These are phyloP conservation scores for Ia io DNA, from an alignment of 2,113 vertebrate species.

Conservation along the genomic window DNA sequence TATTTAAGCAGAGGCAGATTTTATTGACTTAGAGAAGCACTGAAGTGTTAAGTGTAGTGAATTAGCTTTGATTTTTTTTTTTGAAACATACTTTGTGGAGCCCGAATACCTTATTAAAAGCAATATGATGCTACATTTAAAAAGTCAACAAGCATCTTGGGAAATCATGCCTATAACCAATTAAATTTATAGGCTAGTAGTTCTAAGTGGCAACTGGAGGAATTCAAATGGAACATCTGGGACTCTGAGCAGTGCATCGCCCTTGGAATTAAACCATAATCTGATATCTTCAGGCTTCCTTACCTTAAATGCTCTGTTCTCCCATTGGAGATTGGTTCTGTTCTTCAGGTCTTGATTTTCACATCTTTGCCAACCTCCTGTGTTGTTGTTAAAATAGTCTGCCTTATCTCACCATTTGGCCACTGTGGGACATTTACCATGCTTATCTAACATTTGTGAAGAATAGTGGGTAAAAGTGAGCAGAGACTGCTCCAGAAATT, in stretches of 20 bases:
- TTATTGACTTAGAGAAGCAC: conserved; percentile 39
- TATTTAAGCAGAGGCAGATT: not conserved
- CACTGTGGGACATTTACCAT: not conserved
- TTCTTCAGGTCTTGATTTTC: conserved; percentile 13
- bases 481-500: not conserved
- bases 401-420: not conserved
- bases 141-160: conserved; percentile 59
- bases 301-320: not conserved
- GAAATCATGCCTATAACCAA: conserved; percentile 57
- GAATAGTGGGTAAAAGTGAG: not conserved
- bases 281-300: not conserved
- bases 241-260: conserved; percentile 31
- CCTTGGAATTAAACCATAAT: conserved; percentile 8
- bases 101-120: conserved; percentile 57
- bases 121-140: conserved; percentile 34
- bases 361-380: not conserved
- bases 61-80: conserved; percentile 45
- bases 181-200: conserved; percentile 65
- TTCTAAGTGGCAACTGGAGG: conserved; percentile 54
- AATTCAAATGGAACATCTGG: conserved; percentile 54
- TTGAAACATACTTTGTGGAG: conserved; percentile 27
- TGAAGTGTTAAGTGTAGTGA: conserved; percentile 40
- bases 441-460: not conserved
- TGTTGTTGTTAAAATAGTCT: not conserved
- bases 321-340: not conserved